Base-by-base conservation (phyloP, 2,888 invertebrate species). In the Caenorhabditis drosophilae region DNA sequence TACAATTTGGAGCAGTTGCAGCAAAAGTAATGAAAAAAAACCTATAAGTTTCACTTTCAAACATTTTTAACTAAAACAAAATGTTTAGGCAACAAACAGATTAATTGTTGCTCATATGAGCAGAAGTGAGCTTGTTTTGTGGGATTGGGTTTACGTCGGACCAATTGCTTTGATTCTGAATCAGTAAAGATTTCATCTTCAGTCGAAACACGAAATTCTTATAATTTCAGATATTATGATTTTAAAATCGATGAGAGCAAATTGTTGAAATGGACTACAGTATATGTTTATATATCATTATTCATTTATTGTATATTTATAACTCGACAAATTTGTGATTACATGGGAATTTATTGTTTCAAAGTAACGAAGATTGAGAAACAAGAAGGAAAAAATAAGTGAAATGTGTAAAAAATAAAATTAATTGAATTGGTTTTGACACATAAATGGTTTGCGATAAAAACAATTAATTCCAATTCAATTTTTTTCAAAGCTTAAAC, bases 61-160 rank as follows among this genome's bases (percentile, higher is more conserved):
- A 4, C 4, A 40, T 16, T 4, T 6, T 38, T 40, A 20, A 20
- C 18, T 36, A 16, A 36, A n/a, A 36, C 31, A 9, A n/a, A 18
- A n/a, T 35, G 20, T 48, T 49, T 23, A 97, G 88, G 90, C 98
- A 77, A 96, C 97, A 60, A 79, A 94, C 92, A 86, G 89, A 91
- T 88, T 97, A 75, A 95, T 97, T 93, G 94, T 98, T 81, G 97
- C 97, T 47, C 97, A 98, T 84, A 98, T 98, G 98, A 93, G 94
- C n/a, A 93, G 93, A 86, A 93, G 93, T 86, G 95, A 95, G 87
- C 92, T 98, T 91, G 91, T 92, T 74, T 91, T 95, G 84, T 89
- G 93, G 86, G 98, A 98, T 87, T 91, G 91, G 87, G 90, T 92
- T 40, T 87, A 97, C 64, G 86, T 95, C 64, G 96, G 96, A 4